A percentile compares a stretch with the other conserved stretches of the same genome.
phyloP scores from a whole-genome alignment of 2,113 vertebrate genomes.

The Vidua chalybeata region DNA sequence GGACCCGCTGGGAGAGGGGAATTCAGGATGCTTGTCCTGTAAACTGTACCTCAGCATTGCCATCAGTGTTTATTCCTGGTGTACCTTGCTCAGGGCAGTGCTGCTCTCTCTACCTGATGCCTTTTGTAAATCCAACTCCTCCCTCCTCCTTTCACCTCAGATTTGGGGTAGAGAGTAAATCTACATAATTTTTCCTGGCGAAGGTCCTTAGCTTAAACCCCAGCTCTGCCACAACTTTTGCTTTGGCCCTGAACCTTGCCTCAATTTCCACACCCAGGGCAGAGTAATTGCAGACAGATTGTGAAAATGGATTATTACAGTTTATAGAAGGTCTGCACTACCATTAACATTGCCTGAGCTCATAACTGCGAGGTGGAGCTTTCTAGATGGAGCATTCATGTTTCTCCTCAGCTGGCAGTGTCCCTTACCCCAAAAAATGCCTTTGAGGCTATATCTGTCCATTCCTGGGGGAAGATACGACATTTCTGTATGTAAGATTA shows the following conservation, averaged over 20 bases:
- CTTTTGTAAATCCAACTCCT: background rate
- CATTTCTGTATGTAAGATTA: background rate
- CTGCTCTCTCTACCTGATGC: background rate
- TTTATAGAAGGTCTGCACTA: background rate
- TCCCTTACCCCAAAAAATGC: background rate
- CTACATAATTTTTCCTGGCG: background rate
- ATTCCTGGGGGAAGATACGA: background rate
- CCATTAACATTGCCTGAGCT: background rate
- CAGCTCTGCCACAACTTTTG: background rate
- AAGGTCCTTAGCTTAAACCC: background rate
- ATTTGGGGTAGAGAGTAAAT: background rate
- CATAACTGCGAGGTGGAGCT: rapidly evolving
- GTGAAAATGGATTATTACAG: background rate
- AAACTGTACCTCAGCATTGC: background rate
- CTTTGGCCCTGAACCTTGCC: background rate
- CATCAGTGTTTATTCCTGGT: background rate
- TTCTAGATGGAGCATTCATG: background rate
- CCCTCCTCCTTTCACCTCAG: background rate
- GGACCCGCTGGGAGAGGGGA: background rate
- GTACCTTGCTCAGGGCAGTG: background rate
- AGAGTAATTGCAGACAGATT: background rate
- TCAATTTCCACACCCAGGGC: background rate
- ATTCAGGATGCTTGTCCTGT: background rate
- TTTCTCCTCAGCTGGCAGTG: background rate
- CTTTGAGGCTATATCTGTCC: background rate